Conservation (phyloP, 2,888 invertebrate genomes). For the Lithophane socia region DNA sequence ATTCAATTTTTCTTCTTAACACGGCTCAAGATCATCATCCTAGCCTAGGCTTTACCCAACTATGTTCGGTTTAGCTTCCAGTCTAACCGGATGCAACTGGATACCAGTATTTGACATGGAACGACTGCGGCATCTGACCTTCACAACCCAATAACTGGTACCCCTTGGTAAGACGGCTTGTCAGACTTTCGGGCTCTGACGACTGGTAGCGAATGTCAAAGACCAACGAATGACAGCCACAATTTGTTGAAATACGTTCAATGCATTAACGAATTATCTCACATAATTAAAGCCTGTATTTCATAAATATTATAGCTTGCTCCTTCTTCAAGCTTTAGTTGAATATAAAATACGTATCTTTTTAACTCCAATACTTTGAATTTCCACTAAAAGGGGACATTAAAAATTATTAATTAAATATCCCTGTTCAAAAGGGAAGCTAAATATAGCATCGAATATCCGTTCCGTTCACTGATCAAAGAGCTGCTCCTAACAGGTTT, state of each 20-base stretch:
- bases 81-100: background rate
- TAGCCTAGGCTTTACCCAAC: background rate
- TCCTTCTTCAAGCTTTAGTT: background rate
- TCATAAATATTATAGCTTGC: too few relatives aligned
- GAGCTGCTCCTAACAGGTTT: constrained; percentile 37
- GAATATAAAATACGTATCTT: background rate
- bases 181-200: background rate
- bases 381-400: constrained; percentile 32
- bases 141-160: background rate
- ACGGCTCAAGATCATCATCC: background rate
- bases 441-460: constrained; percentile 58
- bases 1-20: background rate
- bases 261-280: background rate
- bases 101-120: too few relatives aligned
- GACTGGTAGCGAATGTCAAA: background rate
- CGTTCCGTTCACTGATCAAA: constrained; percentile 57
- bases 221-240: background rate
- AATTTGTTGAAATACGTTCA: background rate
- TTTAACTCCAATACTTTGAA: background rate
- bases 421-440: constrained; percentile 41
- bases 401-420: constrained; percentile 60
- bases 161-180: background rate
- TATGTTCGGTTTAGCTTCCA: background rate
- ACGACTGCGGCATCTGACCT: too few relatives aligned
- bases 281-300: background rate